Base-by-base conservation (phyloP, 2,888 invertebrate genomes). In the Phengaris alcon region DNA sequence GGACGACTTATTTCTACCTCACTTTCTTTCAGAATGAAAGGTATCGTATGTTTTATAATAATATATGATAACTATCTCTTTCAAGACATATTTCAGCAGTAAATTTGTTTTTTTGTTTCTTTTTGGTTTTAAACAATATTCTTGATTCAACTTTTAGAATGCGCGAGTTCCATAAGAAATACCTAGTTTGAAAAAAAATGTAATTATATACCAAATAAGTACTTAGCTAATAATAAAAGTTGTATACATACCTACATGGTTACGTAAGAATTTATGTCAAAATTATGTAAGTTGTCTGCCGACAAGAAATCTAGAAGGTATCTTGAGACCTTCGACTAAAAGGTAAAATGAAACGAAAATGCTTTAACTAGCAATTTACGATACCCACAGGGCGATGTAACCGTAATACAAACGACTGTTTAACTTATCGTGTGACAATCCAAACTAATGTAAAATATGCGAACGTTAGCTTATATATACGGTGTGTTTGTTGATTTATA, bases 291-390 rank as follows among this genome's bases (percentile, higher is more conserved):
- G 64, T 64, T 10, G 48, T 51, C 48, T 22, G 69, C 15, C 22
- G 70, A 72, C 13, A 12, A 13, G 35, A 5, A 44, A 72, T 72
- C 22, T 51, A n/a, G 0, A 22, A 22, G 22, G 1, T 22, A 22
- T 22, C 72, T 52, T 35, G 22, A 48, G 15, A 22, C 52, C 10
- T 10, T 22, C 48, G 44, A 13, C 35, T 68, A 68, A 68, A 52
- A 70, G 51, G 54, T 72, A 54, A 72, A 35, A 54, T 72, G 54
- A 72, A 70, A 72, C 12, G 12, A 13, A 22, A 54, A 22, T 52
- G 54, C 52, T 54, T 72, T 54, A 54, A 72, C 54, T 35, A 52
- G 54, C 52, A 22, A 54, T 72, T 72, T 72, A 15, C 22, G 54
- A 72, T 72, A 51, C 70, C 52, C 13, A 3, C 12, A 64, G 35